phyloP scores from a whole-genome alignment of 2,888 invertebrate species.

The Onchidella celtica region DNA sequence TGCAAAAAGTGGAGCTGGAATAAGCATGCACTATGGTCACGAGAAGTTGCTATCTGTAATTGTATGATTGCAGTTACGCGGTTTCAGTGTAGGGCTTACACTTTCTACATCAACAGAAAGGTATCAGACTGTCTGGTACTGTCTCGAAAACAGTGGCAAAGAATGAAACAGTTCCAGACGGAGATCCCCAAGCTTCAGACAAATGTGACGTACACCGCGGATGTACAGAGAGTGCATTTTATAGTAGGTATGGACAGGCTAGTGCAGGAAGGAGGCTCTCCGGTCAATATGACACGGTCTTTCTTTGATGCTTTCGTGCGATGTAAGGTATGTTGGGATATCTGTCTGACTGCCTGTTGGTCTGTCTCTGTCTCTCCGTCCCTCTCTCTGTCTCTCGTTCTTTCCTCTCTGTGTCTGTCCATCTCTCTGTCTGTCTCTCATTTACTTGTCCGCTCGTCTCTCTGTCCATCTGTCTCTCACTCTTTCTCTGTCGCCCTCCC shows the following conservation, averaged over 20 bases:
- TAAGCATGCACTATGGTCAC: too few relatives aligned
- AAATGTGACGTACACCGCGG: constrained; percentile 25
- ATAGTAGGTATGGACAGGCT: constrained; percentile 39
- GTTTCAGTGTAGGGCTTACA: too few relatives aligned
- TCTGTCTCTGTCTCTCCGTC: background rate
- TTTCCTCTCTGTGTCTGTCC: background rate
- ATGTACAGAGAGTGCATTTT: constrained; percentile 38
- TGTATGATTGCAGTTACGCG: too few relatives aligned
- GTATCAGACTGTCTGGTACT: background rate
- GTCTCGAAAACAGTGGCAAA: constrained; percentile 19
- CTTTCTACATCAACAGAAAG: background rate
- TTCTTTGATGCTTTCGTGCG: constrained; percentile 45
- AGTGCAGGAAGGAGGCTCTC: constrained; percentile 31
- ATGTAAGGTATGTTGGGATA: constrained; percentile 36
- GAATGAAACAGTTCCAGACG: constrained; percentile 3
- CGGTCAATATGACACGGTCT: constrained; percentile 36
- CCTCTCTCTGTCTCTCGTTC: too few relatives aligned
- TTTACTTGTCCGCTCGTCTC: background rate
- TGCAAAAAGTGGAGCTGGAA: too few relatives aligned
- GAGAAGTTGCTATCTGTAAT: too few relatives aligned
- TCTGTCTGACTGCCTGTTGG: background rate
- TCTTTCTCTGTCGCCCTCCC: background rate
- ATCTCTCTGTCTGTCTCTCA: background rate
- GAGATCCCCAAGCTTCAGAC: constrained; percentile 13
- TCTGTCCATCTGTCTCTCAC: background rate